Percentiles rank a stretch among this genome's conserved stretches.
Evolutionary conservation across 2,888 invertebrate genomes (phyloP).

Genomic region (Artemia sinica): DNA sequence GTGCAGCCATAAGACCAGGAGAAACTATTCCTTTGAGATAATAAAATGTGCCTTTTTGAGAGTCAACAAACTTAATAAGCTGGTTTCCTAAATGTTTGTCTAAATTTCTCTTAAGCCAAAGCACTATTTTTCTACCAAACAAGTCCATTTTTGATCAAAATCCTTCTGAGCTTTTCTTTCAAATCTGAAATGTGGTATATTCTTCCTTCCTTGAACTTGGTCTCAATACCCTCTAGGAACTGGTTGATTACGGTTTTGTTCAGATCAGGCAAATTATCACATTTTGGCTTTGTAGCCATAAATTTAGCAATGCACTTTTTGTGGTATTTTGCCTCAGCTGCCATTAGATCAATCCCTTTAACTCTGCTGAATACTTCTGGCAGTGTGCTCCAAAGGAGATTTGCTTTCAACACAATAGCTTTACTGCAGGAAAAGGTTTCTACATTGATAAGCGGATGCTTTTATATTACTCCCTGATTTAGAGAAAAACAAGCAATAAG

Average conservation of each 20-base stretch:
- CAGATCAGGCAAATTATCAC: not conserved
- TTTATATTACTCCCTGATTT: too few species aligned
- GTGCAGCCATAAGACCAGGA: not conserved
- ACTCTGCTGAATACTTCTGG: not conserved
- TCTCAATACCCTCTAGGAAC: not conserved
- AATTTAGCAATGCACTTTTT: not conserved
- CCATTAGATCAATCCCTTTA: slow-evolving; percentile 9
- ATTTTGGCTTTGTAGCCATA: not conserved
- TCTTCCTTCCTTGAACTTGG: not conserved
- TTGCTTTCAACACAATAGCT: not conserved
- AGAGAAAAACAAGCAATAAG: too few species aligned
- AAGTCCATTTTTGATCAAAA: slow-evolving; percentile 1
- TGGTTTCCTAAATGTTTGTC: too few species aligned
- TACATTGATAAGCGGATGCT: not conserved
- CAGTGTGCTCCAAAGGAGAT: not conserved
- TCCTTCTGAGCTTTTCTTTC: not conserved
- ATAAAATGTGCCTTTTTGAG: too few species aligned
- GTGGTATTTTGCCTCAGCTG: not conserved
- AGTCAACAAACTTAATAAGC: too few species aligned
- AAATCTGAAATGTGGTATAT: not conserved
- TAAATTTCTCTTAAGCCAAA: not conserved
- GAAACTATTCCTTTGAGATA: not conserved
- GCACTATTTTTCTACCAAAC: not conserved
- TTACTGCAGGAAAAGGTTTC: not conserved
- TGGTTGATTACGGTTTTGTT: not conserved